Conservation (phyloP, 2,113 vertebrate species). For the Pelecanoides urinatrix region DNA sequence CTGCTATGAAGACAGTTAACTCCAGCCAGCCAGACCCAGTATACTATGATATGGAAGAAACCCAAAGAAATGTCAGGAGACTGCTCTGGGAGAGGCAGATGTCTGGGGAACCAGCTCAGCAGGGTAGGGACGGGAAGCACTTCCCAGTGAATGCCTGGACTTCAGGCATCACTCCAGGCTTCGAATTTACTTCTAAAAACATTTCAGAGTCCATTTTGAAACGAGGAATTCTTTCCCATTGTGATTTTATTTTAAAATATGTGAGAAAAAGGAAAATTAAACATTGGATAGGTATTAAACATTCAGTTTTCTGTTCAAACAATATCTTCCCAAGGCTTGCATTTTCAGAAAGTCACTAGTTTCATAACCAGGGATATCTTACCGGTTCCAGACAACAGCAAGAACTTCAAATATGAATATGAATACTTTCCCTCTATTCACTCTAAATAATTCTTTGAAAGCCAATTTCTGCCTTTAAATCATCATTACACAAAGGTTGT, state of each 20-base stretch:
- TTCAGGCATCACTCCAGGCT: not conserved
- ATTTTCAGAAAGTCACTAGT: not conserved
- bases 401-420: not conserved
- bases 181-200: not conserved
- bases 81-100: not conserved
- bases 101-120: not conserved
- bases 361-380: not conserved
- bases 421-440: not conserved
- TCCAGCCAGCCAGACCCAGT: not conserved
- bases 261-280: not conserved
- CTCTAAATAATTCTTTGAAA: not conserved
- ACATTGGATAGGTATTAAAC: not conserved
- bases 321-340: not conserved
- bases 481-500: not conserved
- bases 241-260: not conserved
- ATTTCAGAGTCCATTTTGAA: not conserved
- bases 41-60: not conserved
- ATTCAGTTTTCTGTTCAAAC: not conserved
- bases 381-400: not conserved
- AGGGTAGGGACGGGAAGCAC: not conserved
- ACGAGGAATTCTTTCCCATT: not conserved
- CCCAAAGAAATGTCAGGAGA: not conserved
- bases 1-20: not conserved
- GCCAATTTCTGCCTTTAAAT: not conserved
- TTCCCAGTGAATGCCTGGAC: not conserved